Evolutionary conservation across 2,113 vertebrate genomes (phyloP).

Genomic region (Mola mola): DNA sequence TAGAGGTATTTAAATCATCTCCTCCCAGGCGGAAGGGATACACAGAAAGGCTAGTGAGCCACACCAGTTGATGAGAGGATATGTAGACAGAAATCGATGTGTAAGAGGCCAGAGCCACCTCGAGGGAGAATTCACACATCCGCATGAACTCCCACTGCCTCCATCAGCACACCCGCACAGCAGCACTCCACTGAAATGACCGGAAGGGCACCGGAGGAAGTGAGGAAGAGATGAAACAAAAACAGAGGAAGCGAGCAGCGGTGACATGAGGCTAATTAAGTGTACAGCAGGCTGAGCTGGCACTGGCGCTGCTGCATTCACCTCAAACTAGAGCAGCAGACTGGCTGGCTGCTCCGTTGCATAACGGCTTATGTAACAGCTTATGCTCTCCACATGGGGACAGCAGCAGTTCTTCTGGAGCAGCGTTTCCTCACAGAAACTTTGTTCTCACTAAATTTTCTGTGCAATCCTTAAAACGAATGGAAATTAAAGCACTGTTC

Average conservation of each 20-base stretch:
- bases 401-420: constrained; percentile 48
- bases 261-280: constrained; percentile 43
- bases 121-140: constrained; percentile 17
- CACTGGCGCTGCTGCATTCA: constrained; percentile 33
- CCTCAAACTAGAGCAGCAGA: constrained; percentile 58
- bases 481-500: neutral
- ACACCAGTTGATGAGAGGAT: neutral
- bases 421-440: constrained; percentile 23
- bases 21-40: neutral
- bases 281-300: constrained; percentile 26
- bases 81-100: constrained; percentile 16
- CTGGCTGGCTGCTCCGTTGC: constrained; percentile 57
- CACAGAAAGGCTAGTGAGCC: constrained; percentile 3
- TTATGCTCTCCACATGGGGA: constrained; percentile 42
- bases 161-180: neutral
- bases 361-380: constrained; percentile 68
- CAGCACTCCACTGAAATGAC: neutral
- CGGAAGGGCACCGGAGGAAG: neutral
- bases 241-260: constrained; percentile 14
- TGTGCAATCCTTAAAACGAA: constrained; percentile 2
- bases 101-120: constrained; percentile 9
- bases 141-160: constrained; percentile 5
- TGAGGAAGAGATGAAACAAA: neutral
- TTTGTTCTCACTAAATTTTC: neutral
- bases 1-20: constrained; percentile 1